Evolutionary conservation across 2,113 vertebrate species (phyloP), one percentile per base, ranked within the genome.

Genomic region (Grammomys dolichurus): DNA sequence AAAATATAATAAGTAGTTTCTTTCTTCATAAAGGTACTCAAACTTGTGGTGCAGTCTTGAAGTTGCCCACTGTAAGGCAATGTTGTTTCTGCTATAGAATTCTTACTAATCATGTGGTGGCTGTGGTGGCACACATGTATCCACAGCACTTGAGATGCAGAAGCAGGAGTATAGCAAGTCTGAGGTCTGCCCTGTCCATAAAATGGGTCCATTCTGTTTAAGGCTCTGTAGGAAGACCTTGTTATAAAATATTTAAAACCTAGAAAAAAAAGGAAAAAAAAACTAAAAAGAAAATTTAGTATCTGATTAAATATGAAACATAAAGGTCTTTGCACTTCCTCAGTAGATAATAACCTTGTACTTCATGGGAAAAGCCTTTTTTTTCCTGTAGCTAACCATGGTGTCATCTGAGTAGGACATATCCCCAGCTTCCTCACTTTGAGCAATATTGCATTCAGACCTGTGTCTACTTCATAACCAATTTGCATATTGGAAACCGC

Each of bases 1-100:
- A 86, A 72, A 86, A 84, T 87, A 43, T 80, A 76, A 67, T 65
- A 40, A 46, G 14, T 96, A 88, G 73, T 87, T 89, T 33, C 86
- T 90, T 95, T 93, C 73, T 76, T 78, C 10, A 60, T 33, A 75
- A 89, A 46, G 2, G 10, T 67, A 13, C 80, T 16, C 36, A 81
- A 46, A 11, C 14, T 17, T 51, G 24, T 87, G 84, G 89, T 81
- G 73, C 2, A n/a, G 89, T 94, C 63, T 65, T 65, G 63, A 65
- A 65, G 63, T 28, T 28, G 24, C 63, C 28, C 63, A 65, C 3
- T 93, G 2, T 12, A 92, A 14, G 93, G 56, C 70, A 90, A 76
- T 75, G 48, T 80, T 90, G 12, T 70, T 90, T 93, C 84, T 90
- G 19, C n/a, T 90, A 63, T 73, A 73, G 51, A 33, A 92, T 87